These are phyloP conservation scores for Dinothrombium tinctorium DNA, from an alignment of 1,140 invertebrate species.

Conservation along the genomic window DNA sequence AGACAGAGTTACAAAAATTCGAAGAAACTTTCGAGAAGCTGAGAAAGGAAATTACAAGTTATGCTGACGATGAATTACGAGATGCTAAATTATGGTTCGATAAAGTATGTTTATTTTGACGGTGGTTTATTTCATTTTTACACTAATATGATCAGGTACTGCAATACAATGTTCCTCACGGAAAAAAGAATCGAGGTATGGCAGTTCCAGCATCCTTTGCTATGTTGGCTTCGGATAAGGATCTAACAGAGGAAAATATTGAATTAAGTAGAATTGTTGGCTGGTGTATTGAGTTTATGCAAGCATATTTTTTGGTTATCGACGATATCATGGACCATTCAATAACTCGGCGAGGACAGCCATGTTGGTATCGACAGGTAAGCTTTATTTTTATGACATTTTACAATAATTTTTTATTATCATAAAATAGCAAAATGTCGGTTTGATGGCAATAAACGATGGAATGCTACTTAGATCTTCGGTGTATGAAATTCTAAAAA, in stretches of 20 bases:
- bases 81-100: too few species aligned
- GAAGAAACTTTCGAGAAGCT: too few species aligned
- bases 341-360: slow-evolving; percentile 47
- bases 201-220: slow-evolving; percentile 48
- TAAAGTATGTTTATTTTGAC: too few species aligned
- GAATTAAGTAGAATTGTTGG: slow-evolving; percentile 56
- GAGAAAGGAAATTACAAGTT: too few species aligned
- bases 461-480: slow-evolving; percentile 50
- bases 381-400: too few species aligned
- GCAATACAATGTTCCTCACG: slow-evolving; percentile 28
- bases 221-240: too few species aligned
- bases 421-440: slow-evolving; percentile 49
- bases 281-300: slow-evolving; percentile 78
- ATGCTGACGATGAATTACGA: too few species aligned
- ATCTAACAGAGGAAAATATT: too few species aligned
- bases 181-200: slow-evolving; percentile 40
- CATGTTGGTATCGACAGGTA: slow-evolving; percentile 64
- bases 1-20: too few species aligned
- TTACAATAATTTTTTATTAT: too few species aligned
- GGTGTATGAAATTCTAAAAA: slow-evolving; percentile 48
- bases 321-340: slow-evolving; percentile 84
- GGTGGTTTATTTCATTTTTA: too few species aligned
- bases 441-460: slow-evolving; percentile 65
- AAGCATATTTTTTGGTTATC: slow-evolving; percentile 57
- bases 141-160: too few species aligned